Base-by-base conservation (phyloP, 2,797 vertebrate species). In the Hyperoplus immaculatus region DNA sequence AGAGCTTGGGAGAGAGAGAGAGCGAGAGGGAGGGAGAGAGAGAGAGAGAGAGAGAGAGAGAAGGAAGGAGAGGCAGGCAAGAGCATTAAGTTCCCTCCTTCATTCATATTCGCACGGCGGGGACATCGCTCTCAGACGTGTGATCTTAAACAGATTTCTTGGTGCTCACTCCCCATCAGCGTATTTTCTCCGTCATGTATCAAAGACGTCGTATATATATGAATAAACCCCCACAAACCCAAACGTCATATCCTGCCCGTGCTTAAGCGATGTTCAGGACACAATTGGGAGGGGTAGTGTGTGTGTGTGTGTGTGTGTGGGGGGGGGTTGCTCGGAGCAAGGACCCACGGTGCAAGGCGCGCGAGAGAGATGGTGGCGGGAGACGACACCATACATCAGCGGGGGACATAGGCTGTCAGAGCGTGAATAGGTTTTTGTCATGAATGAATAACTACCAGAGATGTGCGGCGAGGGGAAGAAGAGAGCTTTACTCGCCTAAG, bases 401-500 rank as follows among this genome's bases (percentile, higher is more conserved):
- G 82, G 86, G 29, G 90, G 91, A 92, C 89, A 86, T 77, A 69
- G 90, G 88, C 94, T 95, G 94, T 95, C 95, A 94, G 87, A 85
- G 91, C 83, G 75, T 94, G 95, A 95, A 95, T 95, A 92, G 94
- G 92, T 94, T 95, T 29, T 94, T 94, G 95, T 95, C 94, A 94
- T 94, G 95, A 95, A 95, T 96, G 95, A 95, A 94, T 95, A 95
- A 95, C 94, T 94, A 88, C 92, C 87, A 89, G 88, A 92, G 94
- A 95, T 92, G 92, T 87, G 88, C 77, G 61, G 85, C 55, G 82
- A 87, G 84, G 85, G 90, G 83, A 87, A 86, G 85, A 84, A 71
- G 81, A 92, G 90, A 91, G 92, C 91, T 93, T 94, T 93, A 91
- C 91, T 85, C 76, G 81, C 88, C 82, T 89, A 87, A 93, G 91